Evolutionary conservation across 2,888 invertebrate genomes (phyloP).

Genomic region (Dolichopus griseipennis): DNA sequence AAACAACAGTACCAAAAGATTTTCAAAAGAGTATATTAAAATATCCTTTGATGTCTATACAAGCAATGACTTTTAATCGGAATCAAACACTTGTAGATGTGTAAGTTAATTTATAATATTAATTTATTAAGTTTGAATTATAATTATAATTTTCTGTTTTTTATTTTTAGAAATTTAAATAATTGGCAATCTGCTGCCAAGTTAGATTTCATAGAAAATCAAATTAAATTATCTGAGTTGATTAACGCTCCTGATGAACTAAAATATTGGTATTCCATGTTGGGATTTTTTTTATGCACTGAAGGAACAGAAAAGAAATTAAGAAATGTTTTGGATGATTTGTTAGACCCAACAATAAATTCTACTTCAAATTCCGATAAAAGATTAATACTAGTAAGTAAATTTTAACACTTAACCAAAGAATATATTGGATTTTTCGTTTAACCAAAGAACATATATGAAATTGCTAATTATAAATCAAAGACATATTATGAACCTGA

Average conservation of each 20-base stretch:
- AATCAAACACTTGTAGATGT: constrained; percentile 23
- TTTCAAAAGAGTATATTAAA: constrained; percentile 34
- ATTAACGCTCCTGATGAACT: constrained; percentile 39
- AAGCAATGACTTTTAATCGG: constrained; percentile 34
- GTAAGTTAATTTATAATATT: too few species aligned
- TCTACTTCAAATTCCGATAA: not conserved
- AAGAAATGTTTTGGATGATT: constrained; percentile 36
- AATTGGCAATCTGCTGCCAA: constrained; percentile 41
- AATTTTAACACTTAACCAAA: too few species aligned
- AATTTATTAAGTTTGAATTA: too few species aligned
- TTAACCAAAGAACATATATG: too few species aligned
- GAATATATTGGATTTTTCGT: too few species aligned
- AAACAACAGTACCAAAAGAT: constrained; percentile 40
- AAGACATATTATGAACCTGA: too few species aligned
- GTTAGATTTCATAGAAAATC: constrained; percentile 41
- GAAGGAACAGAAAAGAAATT: constrained; percentile 37
- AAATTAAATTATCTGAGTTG: constrained; percentile 40
- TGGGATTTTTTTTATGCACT: constrained; percentile 38
- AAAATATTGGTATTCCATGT: constrained; percentile 41
- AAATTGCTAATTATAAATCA: too few species aligned
- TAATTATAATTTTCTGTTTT: too few species aligned
- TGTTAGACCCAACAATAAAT: constrained; percentile 27
- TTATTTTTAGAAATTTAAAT: constrained; percentile 30
- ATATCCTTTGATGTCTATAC: constrained; percentile 40
- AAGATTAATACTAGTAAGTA: constrained; percentile 5